phyloP scores from a whole-genome alignment of 2,113 vertebrate species.

The Poeciliopsis turrubarensis region DNA sequence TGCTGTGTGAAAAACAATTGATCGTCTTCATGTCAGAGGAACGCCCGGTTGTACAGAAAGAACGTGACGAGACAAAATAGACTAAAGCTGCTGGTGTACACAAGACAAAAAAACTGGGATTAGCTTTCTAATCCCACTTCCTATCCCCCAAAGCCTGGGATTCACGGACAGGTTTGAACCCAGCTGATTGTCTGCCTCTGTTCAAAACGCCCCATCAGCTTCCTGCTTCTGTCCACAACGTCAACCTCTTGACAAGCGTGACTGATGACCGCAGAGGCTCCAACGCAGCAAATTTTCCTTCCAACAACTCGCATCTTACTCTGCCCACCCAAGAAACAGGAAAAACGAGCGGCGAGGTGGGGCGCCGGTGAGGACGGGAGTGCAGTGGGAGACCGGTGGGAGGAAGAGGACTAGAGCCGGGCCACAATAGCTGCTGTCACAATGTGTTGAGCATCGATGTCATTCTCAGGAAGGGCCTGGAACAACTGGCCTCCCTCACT shows the following conservation, averaged over 20 bases:
- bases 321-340: constrained; percentile 37
- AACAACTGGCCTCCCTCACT: constrained; percentile 71
- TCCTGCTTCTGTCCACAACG: constrained; percentile 33
- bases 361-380: constrained; percentile 34
- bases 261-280: constrained; percentile 8
- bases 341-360: constrained; percentile 57
- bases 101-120: constrained; percentile 64
- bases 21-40: constrained; percentile 79
- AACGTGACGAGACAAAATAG: constrained; percentile 67
- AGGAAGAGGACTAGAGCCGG: constrained; percentile 66
- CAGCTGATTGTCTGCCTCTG: constrained; percentile 20
- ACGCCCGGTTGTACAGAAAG: constrained; percentile 56
- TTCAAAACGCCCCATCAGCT: constrained; percentile 23
- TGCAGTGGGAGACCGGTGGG: constrained; percentile 55
- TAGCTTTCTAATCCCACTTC: constrained; percentile 77
- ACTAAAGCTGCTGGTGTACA: constrained; percentile 61
- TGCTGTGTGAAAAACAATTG: constrained; percentile 69
- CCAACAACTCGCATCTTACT: constrained; percentile 4
- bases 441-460: constrained; percentile 58
- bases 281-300: constrained; percentile 21
- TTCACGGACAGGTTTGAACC: constrained; percentile 51
- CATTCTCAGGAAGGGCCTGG: constrained; percentile 64
- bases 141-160: constrained; percentile 76
- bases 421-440: constrained; percentile 76
- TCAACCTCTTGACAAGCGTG: constrained; percentile 17